Evolutionary conservation across 35 echinoderm and acorn worm genomes (phyloP).

Genomic region (Heliocidaris erythrogramma): DNA sequence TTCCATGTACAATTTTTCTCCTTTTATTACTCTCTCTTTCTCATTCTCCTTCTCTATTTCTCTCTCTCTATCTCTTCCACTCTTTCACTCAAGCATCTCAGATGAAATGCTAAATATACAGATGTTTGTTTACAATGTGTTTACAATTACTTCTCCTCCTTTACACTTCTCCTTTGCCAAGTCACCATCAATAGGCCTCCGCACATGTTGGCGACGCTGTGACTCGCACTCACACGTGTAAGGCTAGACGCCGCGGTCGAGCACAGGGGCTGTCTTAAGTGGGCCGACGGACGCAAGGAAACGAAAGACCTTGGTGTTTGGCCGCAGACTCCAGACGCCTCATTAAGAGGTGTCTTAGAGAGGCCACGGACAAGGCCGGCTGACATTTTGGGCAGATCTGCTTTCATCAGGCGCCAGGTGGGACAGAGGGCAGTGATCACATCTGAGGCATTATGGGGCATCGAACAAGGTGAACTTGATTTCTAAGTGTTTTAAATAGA

Average conservation of each 20-base stretch:
- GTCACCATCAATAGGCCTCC: neutral
- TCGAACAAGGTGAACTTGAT: neutral
- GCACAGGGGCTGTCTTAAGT: neutral
- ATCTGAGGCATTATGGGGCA: neutral
- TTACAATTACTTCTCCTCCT: neutral
- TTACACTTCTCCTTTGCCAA: neutral
- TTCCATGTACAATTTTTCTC: neutral
- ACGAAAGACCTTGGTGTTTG: slow-evolving; percentile 23
- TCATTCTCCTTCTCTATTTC: neutral
- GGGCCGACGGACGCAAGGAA: neutral
- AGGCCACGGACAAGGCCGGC: neutral
- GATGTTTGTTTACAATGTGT: neutral
- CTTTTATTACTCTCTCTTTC: neutral
- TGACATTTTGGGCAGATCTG: neutral
- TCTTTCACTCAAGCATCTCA: neutral
- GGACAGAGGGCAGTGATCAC: neutral
- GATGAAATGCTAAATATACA: neutral
- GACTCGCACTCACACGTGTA: neutral
- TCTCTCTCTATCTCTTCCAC: neutral
- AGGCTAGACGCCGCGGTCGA: neutral
- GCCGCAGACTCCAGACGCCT: slow-evolving; percentile 34
- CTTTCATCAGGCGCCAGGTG: slow-evolving; percentile 39
- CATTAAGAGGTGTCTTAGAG: slow-evolving; percentile 24
- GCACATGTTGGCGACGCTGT: neutral
- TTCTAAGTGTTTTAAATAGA: neutral